Evolutionary conservation across 2,113 vertebrate species (phyloP).

Genomic region (Cyanoramphus novaezelandiae): DNA sequence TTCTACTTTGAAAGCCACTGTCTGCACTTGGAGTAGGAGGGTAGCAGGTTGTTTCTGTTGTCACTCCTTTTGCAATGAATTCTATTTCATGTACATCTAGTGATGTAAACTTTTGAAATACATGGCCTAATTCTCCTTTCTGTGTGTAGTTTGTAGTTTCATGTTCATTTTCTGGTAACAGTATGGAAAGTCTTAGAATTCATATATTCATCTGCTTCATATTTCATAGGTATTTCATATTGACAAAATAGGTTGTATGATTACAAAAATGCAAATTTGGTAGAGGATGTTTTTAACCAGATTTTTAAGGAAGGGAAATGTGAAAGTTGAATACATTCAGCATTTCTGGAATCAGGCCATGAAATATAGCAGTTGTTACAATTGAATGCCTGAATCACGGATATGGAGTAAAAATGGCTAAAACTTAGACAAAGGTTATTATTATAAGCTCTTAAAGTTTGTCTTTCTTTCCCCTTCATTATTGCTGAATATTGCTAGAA

Average conservation of each 20-base stretch:
- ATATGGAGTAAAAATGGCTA: constrained; percentile 33
- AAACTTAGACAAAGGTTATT: constrained; percentile 41
- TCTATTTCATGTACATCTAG: not conserved
- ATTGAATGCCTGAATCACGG: not conserved
- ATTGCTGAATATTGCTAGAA: constrained; percentile 19
- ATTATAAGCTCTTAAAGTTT: constrained; percentile 39
- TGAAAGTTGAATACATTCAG: not conserved
- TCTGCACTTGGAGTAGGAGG: not conserved
- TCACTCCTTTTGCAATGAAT: not conserved
- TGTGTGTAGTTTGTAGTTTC: not conserved
- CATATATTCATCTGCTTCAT: not conserved
- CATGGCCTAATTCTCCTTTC: not conserved
- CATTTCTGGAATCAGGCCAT: not conserved
- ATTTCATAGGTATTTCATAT: not conserved
- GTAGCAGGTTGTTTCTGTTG: not conserved
- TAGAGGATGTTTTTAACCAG: too few relatives aligned
- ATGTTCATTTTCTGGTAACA: not conserved
- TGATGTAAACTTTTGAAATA: not conserved
- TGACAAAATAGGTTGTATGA: not conserved
- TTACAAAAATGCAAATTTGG: too few relatives aligned
- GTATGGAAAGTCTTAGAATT: not conserved
- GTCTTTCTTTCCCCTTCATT: constrained; percentile 32
- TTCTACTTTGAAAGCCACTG: not conserved
- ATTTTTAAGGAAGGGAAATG: constrained; percentile 18
- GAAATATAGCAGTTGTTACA: not conserved